These are phyloP conservation scores for Corythucha ciliata DNA, from an alignment of 2,888 invertebrate genomes.

Conservation along the genomic window DNA sequence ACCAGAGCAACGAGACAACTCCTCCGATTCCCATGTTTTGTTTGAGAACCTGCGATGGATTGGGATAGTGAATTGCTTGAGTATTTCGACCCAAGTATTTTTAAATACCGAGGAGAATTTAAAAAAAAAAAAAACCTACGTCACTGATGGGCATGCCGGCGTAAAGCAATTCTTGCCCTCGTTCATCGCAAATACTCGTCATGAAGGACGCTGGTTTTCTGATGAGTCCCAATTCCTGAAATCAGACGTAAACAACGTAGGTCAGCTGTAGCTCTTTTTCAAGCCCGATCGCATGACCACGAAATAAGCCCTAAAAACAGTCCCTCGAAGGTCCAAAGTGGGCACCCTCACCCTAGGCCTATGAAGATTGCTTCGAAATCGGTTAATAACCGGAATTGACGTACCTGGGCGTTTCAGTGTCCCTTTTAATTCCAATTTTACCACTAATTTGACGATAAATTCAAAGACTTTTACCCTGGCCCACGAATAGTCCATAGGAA, in stretches of 20 bases:
- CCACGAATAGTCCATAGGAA: conserved; percentile 99
- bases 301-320: too few relatives aligned
- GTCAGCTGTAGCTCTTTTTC: neutral
- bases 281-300: neutral
- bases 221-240: conserved; percentile 87
- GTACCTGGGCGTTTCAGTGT: too few relatives aligned
- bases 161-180: conserved; percentile 93
- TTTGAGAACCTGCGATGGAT: conserved; percentile 58
- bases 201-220: conserved; percentile 98
- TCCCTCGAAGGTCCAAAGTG: too few relatives aligned
- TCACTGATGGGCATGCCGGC: conserved; percentile 78
- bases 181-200: conserved; percentile 98
- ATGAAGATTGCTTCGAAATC: too few relatives aligned
- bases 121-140: conserved; percentile 37
- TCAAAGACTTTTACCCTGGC: too few relatives aligned
- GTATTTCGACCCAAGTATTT: neutral
- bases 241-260: conserved; percentile 21
- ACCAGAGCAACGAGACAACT: conserved; percentile 94
- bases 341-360: too few relatives aligned
- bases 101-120: neutral
- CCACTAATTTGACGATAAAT: too few relatives aligned
- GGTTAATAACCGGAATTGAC: too few relatives aligned
- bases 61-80: too few relatives aligned
- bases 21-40: conserved; percentile 96
- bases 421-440: too few relatives aligned